Base-by-base conservation (phyloP, 2,888 invertebrate species). In the Idaea dimidiata region DNA sequence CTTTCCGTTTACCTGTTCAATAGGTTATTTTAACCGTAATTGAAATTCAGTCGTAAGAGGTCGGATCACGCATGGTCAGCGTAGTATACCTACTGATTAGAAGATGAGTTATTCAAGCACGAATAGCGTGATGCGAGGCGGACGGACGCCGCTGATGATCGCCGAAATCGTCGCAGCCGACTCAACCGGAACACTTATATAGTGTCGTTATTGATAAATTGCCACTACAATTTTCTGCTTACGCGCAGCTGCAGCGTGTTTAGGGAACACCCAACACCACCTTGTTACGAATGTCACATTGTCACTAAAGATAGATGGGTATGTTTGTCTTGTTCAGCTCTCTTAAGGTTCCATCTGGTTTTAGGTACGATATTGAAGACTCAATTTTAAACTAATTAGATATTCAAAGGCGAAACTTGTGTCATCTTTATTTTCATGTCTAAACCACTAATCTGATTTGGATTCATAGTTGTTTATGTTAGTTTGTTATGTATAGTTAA, bases 161-260 rank as follows among this genome's bases (percentile, higher is more conserved):
- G 79, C 89, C 90, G 82, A 91, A 91, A 88, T 85, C 85, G 80
- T 78, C 74, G 69, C 77, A 77, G 71, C 65, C 72, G 66, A 67
- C 63, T 60, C 70, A 84, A 79, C 90, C 89, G 91, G 91, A 91
- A 91, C 89, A 87, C 90, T 91, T 84, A 24, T 72, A 84, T 81
- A 81, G 84, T 88, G 87, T 87, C 89, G 86, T 91, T 91, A 91
- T 91, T 91, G 91, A 91, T 91, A 91, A 91, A 91, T 91, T 91
- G 89, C 90, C 75, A 70, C 77, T 79, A 82, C 87, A 86, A 88
- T 86, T 86, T 84, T 76, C 71, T 76, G 79, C 81, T 85, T 78
- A 80, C 75, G 74, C 71, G 67, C 73, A 71, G 72, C 66, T 81
- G 84, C 81, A 77, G 73, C 78, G 74, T 73, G 68, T 60, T 66